Conservation (phyloP, 2,888 invertebrate species). For the Panzeria rudis region DNA sequence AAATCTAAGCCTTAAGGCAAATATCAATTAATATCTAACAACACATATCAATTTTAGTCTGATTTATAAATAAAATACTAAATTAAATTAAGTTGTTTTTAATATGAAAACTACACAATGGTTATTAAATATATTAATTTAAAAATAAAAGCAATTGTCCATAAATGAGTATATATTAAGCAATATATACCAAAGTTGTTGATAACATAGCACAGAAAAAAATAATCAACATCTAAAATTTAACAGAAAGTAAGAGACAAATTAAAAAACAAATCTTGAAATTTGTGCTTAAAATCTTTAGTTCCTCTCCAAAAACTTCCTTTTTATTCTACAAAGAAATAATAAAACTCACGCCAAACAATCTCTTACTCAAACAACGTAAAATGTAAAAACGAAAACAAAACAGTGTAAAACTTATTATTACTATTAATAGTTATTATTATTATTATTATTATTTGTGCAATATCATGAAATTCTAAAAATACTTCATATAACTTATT, state of each 20-base stretch:
- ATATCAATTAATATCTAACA: conserved; percentile 46
- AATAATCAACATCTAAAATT: neutral
- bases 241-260: neutral
- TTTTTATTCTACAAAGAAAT: neutral
- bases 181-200: conserved; percentile 1
- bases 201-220: too few relatives aligned
- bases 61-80: conserved; percentile 53
- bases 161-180: neutral
- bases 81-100: conserved; percentile 28
- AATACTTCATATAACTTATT: neutral
- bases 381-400: neutral
- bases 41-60: conserved; percentile 71
- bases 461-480: neutral
- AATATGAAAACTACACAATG: neutral
- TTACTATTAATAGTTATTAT: neutral
- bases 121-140: neutral
- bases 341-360: neutral
- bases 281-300: conserved; percentile 17
- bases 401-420: neutral
- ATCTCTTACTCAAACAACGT: neutral
- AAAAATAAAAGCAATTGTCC: neutral
- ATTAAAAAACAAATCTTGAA: neutral
- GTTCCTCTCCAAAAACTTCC: conserved; percentile 39
- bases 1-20: conserved; percentile 6
- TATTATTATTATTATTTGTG: neutral